Base-by-base conservation (phyloP, 1,140 invertebrate species). In the Heliothis subflexa region DNA sequence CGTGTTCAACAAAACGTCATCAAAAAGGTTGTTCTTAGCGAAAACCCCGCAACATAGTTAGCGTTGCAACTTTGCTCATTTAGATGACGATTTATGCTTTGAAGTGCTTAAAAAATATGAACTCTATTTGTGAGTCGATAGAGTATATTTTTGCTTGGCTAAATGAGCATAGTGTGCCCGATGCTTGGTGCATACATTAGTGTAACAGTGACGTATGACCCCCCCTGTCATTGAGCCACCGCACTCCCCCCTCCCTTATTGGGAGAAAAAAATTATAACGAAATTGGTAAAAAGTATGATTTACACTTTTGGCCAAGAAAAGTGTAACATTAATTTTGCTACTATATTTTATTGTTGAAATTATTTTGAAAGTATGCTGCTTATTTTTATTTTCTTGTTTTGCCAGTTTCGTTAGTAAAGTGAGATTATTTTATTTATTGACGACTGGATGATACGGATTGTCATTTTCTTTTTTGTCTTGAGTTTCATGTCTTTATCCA, bases 351-450 rank as follows among this genome's bases (percentile, higher is more conserved):
- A 9, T 40, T 5, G 33, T 40, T 9, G 0, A 9, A 40, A 9
- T 40, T 40, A 40, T 40, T 40, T 40, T 40, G 18, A 62, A 49
- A 33, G 21, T 21, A 25, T 57, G n/a, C 13, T n/a, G 5, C 14
- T n/a, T 52, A 16, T 52, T n/a, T 52, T 16, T 45, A 18, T 21
- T 13, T 25, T 16, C 0, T 49, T 76, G 33, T 73, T 82, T 83
- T 85, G 86, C 85, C 89, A 88, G 72, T 85, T 91, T 88, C 79
- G 72, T 87, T 68, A 33, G 71, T 76, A 50, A 81, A 73, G 85
- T 86, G 92, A 93, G 92, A 94, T 94, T 94, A 94, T 94, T 93
- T 94, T 93, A 89, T 92, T 88, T 89, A 86, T 88, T 85, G 81
- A 80, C 79, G 73, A 81, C 68, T 79, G 79, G 73, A 84, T 68